A percentile compares a stretch with the other conserved stretches of the same genome.
These are phyloP conservation scores for Xyrauchen texanus DNA, from an alignment of 2,113 vertebrate species.

Conservation along the genomic window DNA sequence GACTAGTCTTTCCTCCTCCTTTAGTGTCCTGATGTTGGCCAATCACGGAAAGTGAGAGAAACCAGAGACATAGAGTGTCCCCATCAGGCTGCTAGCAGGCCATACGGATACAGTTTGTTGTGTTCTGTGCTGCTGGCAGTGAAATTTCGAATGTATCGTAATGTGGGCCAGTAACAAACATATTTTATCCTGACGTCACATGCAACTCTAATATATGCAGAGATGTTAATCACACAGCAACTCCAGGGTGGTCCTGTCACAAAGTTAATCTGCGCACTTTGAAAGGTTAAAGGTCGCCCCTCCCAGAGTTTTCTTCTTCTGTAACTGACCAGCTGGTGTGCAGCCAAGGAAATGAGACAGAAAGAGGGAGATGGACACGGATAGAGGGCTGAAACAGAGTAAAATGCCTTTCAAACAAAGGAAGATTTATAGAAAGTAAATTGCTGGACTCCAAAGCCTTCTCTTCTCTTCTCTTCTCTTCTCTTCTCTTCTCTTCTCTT, in stretches of 20 bases:
- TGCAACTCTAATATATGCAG: too few relatives aligned
- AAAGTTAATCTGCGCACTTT: too few relatives aligned
- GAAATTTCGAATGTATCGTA: too few relatives aligned
- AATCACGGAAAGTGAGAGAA: slow-evolving; percentile 8
- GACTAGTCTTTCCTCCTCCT: neutral
- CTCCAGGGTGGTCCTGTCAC: too few relatives aligned
- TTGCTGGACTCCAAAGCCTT: slow-evolving; percentile 30
- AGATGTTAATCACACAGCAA: too few relatives aligned
- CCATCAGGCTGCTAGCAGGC: neutral
- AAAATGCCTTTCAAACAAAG: slow-evolving; percentile 66
- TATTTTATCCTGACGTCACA: too few relatives aligned
- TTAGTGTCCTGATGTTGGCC: slow-evolving; percentile 4
- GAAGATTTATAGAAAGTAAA: slow-evolving; percentile 62
- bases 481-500: too few relatives aligned
- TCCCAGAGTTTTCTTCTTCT: neutral
- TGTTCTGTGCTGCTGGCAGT: too few relatives aligned
- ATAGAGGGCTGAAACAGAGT: slow-evolving; percentile 40
- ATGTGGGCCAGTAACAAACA: too few relatives aligned
- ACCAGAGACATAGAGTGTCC: neutral
- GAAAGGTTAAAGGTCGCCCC: neutral
- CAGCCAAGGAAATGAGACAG: slow-evolving; percentile 38
- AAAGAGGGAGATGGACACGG: neutral
- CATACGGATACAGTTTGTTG: too few relatives aligned
- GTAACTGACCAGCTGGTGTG: slow-evolving; percentile 9
- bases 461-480: too few relatives aligned